Percentiles rank a stretch among this genome's conserved stretches.
Conservation (phyloP, 1,140 invertebrate species). For the Euwallacea fornicatus region DNA sequence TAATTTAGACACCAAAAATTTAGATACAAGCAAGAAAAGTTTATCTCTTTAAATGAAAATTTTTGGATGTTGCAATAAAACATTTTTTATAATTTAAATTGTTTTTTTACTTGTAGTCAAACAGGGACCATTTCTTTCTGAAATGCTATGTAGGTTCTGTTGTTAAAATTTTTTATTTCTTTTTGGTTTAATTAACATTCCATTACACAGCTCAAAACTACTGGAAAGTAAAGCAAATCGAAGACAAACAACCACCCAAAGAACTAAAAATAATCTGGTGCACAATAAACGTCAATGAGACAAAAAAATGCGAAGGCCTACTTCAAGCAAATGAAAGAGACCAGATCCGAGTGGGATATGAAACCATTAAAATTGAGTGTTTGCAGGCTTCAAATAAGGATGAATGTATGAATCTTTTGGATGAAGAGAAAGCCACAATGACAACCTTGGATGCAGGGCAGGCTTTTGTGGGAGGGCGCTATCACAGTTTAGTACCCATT, state of each 20-base stretch:
- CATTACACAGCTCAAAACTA: slow-evolving; percentile 43
- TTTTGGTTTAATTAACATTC: neutral
- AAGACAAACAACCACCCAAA: slow-evolving; percentile 28
- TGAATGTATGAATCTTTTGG: slow-evolving; percentile 78
- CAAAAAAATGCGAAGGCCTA: slow-evolving; percentile 76
- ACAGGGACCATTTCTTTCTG: too few relatives aligned
- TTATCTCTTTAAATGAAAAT: too few relatives aligned
- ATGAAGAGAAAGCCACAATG: slow-evolving; percentile 78
- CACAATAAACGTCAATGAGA: slow-evolving; percentile 71
- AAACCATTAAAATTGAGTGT: slow-evolving; percentile 66
- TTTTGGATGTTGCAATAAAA: too few relatives aligned
- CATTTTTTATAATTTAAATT: too few relatives aligned
- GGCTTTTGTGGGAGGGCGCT: slow-evolving; percentile 88
- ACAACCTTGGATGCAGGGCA: slow-evolving; percentile 90
- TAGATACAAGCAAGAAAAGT: too few relatives aligned
- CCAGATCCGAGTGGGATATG: slow-evolving; percentile 62
- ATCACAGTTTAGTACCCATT: slow-evolving; percentile 90
- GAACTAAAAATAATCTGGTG: slow-evolving; percentile 68
- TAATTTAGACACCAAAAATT: too few relatives aligned
- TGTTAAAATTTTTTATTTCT: too few relatives aligned
- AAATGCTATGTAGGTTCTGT: too few relatives aligned
- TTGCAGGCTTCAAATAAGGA: slow-evolving; percentile 61
- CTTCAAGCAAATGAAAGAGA: slow-evolving; percentile 66
- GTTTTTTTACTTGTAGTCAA: too few relatives aligned
- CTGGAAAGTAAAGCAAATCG: slow-evolving; percentile 44